Base-by-base conservation (phyloP, 2,797 vertebrate genomes). In the Merluccius polli region DNA sequence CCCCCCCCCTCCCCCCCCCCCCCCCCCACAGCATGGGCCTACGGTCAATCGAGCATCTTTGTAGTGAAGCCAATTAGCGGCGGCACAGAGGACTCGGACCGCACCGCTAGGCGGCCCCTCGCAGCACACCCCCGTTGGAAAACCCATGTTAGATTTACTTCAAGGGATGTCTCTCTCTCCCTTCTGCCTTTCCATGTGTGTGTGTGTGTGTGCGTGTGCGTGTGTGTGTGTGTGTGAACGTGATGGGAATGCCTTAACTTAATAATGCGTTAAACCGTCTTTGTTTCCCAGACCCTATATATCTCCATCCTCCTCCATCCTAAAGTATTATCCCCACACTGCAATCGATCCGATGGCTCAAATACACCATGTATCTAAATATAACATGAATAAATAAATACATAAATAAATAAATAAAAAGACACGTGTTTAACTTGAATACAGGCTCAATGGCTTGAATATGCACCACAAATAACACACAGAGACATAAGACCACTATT, bases 161-260 rank as follows among this genome's bases (percentile, higher is more conserved):
- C 52, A 52, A 52, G 5, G 48, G 48, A 52, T 21, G 2, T n/a
- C 21, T 21, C 0, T 21, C 18, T n/a, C n/a, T n/a, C n/a, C n/a
- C n/a, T n/a, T 68, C n/a, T 68, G 65, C 27, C n/a, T 68, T 21
- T 12, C 1, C 13, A 27, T 69, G 67, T 69, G 68, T 33, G 69
- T 10, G 70, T 36, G 70, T 36, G 70, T n/a, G 69, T n/a, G 69
- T 36, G 69, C 2, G 69, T n/a, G 69, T n/a, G 69, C 36, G 70
- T 11, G 32, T 21, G 70, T 35, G 70, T 12, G 33, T 12, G 70
- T 36, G 70, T 11, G 70, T 36, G 70, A 27, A 27, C 59, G 59
- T 65, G 59, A 65, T 65, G 2, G 24, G 59, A 65, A 65, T 29
- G 59, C 59, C 59, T 13, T 27, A 65, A 5, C 59, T 65, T 65